phyloP scores from a whole-genome alignment of 2,888 invertebrate species.

The Cyaniris semiargus region DNA sequence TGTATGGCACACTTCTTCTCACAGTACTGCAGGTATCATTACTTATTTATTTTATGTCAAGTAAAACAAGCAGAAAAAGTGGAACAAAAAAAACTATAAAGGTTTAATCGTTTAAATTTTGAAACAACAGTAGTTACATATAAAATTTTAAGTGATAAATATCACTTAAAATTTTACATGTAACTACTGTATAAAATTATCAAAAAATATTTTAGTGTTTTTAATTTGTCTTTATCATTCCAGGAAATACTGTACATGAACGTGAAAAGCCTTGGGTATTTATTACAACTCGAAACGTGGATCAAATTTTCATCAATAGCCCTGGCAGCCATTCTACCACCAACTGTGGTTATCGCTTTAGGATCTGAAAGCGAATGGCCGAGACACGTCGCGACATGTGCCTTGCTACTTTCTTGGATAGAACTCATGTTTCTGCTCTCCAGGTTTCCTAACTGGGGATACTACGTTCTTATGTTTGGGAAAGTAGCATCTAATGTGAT shows the following conservation, averaged over 20 bases:
- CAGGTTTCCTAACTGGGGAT: slow-evolving; percentile 79
- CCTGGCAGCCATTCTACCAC: slow-evolving; percentile 67
- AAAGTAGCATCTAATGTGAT: slow-evolving; percentile 79
- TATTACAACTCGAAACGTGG: slow-evolving; percentile 79
- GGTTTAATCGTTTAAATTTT: no score
- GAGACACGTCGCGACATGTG: slow-evolving; percentile 74
- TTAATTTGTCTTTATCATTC: slow-evolving; percentile 39
- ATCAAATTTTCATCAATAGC: slow-evolving; percentile 75
- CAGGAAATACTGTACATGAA: slow-evolving; percentile 79
- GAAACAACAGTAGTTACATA: no score
- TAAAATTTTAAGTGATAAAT: no score
- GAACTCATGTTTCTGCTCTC: slow-evolving; percentile 80
- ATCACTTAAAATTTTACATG: no score
- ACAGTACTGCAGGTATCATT: slow-evolving; percentile 65
- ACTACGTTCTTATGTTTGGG: slow-evolving; percentile 82
- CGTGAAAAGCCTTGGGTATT: slow-evolving; percentile 71
- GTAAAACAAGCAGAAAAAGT: no score
- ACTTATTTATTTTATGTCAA: background rate
- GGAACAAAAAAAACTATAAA: no score
- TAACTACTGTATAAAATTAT: no score
- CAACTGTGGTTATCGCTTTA: slow-evolving; percentile 52
- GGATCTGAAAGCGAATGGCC: slow-evolving; percentile 61
- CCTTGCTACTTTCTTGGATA: slow-evolving; percentile 77
- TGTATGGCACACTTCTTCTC: slow-evolving; percentile 60
- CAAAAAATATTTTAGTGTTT: no score